Percentiles rank a stretch among this genome's conserved stretches.
phyloP scores from a whole-genome alignment of 2,113 vertebrate genomes.

The Ammodytes dubius region DNA sequence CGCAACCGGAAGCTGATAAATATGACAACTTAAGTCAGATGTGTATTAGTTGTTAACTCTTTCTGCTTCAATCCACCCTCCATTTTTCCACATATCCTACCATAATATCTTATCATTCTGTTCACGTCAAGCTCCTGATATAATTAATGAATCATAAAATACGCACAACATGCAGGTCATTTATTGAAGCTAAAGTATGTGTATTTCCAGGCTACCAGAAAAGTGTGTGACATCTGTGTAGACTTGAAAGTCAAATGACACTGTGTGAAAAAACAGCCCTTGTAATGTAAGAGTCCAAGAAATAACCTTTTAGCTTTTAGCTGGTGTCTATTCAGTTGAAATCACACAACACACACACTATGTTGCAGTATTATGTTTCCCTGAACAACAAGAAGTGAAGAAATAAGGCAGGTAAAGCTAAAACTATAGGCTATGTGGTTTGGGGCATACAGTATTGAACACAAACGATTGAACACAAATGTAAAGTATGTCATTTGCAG shows the following conservation, averaged over 20 bases:
- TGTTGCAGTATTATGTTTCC: conserved; percentile 6
- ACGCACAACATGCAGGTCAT: not conserved
- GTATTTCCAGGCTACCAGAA: not conserved
- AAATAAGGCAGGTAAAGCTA: not conserved
- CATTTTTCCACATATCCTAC: not conserved
- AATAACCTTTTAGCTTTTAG: not conserved
- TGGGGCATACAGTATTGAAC: not conserved
- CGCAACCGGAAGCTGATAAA: not conserved
- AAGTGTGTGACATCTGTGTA: not conserved
- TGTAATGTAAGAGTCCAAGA: not conserved
- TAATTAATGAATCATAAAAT: conserved; percentile 2
- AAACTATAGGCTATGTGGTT: too few relatives aligned
- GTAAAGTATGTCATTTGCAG: not conserved
- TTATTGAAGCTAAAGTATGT: not conserved
- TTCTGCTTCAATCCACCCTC: not conserved
- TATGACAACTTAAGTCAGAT: not conserved
- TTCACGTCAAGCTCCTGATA: not conserved
- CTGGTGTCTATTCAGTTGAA: conserved; percentile 6
- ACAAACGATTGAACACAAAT: not conserved
- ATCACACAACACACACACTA: not conserved
- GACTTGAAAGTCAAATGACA: not conserved
- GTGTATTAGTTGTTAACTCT: not conserved
- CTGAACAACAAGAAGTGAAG: conserved; percentile 4
- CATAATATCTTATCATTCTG: not conserved
- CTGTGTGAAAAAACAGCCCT: not conserved